Conservation (phyloP, 2,888 invertebrate species). For the Mythimna albipuncta region DNA sequence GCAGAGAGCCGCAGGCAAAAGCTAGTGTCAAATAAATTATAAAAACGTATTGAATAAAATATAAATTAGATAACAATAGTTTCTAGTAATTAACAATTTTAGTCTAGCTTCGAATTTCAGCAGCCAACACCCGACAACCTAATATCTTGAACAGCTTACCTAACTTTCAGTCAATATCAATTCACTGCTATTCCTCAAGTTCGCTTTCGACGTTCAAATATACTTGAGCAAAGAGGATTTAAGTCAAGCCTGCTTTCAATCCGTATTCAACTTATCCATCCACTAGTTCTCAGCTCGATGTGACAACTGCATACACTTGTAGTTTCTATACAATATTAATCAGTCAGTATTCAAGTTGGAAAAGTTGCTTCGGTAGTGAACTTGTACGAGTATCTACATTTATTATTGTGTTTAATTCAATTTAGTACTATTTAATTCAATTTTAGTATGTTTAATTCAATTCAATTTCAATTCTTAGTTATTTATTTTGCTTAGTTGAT, state of each 20-base stretch:
- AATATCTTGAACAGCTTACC: neutral
- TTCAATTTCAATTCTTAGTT: too few species aligned
- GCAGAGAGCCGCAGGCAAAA: too few species aligned
- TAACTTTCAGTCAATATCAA: conserved; percentile 7
- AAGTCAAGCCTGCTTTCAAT: conserved; percentile 20
- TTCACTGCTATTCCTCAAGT: conserved; percentile 1
- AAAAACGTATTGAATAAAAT: too few species aligned
- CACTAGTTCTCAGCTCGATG: neutral
- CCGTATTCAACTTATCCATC: conserved; percentile 2
- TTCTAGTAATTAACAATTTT: neutral
- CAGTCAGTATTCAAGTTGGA: conserved; percentile 29
- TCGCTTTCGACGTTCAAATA: conserved; percentile 28
- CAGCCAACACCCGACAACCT: neutral
- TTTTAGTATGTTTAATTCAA: too few species aligned
- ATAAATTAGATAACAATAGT: too few species aligned
- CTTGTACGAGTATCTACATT: too few species aligned
- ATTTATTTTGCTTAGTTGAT: too few species aligned
- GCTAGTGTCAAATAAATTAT: too few species aligned
- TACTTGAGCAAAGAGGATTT: conserved; percentile 33
- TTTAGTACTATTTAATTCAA: too few species aligned
- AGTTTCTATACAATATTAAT: conserved; percentile 31
- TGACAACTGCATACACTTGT: conserved; percentile 2
- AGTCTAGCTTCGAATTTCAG: neutral
- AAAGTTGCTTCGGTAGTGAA: conserved; percentile 13
- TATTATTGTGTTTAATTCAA: too few species aligned